Conservation (phyloP, 2,888 invertebrate species). For the Glyphotaelius pellucidus region DNA sequence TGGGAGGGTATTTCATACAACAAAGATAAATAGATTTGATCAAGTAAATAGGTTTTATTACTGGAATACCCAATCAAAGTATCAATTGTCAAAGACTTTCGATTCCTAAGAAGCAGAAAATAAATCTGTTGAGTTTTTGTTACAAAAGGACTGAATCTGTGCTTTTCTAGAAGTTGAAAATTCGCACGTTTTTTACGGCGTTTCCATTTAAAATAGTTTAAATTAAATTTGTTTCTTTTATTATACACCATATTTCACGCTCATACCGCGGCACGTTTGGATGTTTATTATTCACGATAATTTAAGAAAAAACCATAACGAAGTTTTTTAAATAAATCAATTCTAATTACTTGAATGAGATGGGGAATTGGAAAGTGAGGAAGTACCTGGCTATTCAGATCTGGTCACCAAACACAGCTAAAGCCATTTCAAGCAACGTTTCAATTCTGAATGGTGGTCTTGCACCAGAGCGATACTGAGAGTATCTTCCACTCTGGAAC, state of each 20-base stretch:
- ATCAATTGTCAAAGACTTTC: neutral
- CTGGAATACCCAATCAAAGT: neutral
- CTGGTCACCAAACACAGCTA: too few species aligned
- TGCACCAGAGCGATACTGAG: too few species aligned
- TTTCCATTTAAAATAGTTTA: neutral
- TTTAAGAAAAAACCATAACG: too few species aligned
- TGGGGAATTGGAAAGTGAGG: too few species aligned
- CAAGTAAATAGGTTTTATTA: neutral
- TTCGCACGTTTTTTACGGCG: neutral
- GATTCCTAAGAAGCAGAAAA: neutral
- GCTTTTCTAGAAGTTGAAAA: neutral
- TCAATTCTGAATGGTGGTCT: too few species aligned
- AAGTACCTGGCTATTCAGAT: too few species aligned
- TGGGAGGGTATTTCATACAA: neutral
- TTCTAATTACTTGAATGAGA: too few species aligned
- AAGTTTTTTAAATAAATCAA: too few species aligned
- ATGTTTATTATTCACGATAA: too few species aligned
- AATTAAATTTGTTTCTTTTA: neutral
- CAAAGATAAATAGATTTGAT: neutral
- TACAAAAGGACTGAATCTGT: neutral
- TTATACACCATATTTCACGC: neutral
- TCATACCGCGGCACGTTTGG: too few species aligned
- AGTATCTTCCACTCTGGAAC: too few species aligned
- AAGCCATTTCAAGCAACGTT: too few species aligned
- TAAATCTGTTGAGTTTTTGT: neutral